Base-by-base conservation (phyloP, 2,888 invertebrate genomes). In the Baccha elongata region DNA sequence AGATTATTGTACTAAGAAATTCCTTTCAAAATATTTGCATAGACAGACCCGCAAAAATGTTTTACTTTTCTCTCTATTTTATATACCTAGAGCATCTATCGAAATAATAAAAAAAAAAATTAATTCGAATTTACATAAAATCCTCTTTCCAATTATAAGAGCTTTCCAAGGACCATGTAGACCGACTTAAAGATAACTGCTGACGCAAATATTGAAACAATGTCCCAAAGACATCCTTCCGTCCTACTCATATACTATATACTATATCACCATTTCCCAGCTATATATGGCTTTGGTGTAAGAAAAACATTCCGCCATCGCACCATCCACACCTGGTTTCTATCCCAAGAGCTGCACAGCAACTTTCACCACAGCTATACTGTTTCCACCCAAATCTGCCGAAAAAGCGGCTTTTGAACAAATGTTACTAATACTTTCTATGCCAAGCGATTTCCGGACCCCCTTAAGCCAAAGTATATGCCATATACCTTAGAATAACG, bases 191-290 rank as follows among this genome's bases (percentile, higher is more conserved):
- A 62, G 78, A 73, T 83, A 78, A 78, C 78, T 83, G 78, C 78
- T 83, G 83, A 83, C 78, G 78, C 72, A 83, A 83, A 83, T 83
- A 83, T 83, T 83, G 83, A 78, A 78, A 83, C 83, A 83, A 83
- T 83, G 83, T 83, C 72, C 72, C 78, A 73, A 68, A 64, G 78
- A 73, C 78, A 50, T 72, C 29, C 50, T 42, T 64, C 55, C 62
- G 13, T 17, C 13, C 15, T 40, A 13, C 8, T 32, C 29, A 5
- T 32, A 13, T 17, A 60, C 10, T 60, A 5, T 32, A 13, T 17
- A 60, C 10, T 60, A 21, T 37, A 44, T 60, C 29, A 29, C 78
- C 72, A 76, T 65, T 81, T 81, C 65, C 76, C 76, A 78, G 83
- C 64, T 50, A 35, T 19, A 35, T 19, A 46, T 55, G 32, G 15